A percentile compares a stretch with the other conserved stretches of the same genome.
phyloP scores from a whole-genome alignment of 2,888 invertebrate species.

The Diadegma fenestrale region DNA sequence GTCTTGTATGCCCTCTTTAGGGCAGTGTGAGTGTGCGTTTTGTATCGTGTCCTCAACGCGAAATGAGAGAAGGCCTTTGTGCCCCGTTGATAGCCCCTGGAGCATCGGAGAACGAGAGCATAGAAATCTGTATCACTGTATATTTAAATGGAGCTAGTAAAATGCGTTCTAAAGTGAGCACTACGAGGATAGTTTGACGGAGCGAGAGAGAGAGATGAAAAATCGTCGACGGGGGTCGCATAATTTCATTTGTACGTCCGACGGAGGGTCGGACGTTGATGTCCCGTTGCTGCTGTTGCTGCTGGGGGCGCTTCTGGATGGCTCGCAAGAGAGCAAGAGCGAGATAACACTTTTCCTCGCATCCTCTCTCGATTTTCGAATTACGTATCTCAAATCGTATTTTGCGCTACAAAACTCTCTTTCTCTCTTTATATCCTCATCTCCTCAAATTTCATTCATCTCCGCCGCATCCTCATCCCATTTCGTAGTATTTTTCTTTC shows the following conservation, averaged over 20 bases:
- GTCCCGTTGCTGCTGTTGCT: constrained; percentile 69
- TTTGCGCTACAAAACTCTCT: constrained; percentile 73
- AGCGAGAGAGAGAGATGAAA: constrained; percentile 14
- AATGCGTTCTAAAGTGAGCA: constrained; percentile 38
- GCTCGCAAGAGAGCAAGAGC: constrained; percentile 34
- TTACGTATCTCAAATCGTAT: constrained; percentile 83
- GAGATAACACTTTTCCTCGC: constrained; percentile 68
- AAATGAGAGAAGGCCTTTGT: constrained; percentile 73
- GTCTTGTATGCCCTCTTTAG: constrained; percentile 46
- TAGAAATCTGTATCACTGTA: constrained; percentile 1
- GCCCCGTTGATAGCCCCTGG: constrained; percentile 64
- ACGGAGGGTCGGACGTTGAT: constrained; percentile 81
- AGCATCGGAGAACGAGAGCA: constrained; percentile 38
- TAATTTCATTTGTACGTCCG: constrained; percentile 85
- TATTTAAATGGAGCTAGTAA: not conserved
- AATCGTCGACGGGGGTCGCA: constrained; percentile 80
- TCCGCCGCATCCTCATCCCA: not conserved
- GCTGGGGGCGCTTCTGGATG: constrained; percentile 60
- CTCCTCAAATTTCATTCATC: constrained; percentile 30
- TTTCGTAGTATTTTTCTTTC: not conserved
- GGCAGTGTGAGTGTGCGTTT: constrained; percentile 54
- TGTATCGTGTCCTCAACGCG: constrained; percentile 66
- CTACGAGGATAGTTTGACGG: constrained; percentile 20
- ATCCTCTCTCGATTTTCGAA: constrained; percentile 83
- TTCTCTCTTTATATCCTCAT: constrained; percentile 47